Evolutionary conservation across 2,888 invertebrate genomes (phyloP).

Genomic region (Caenorhabditis sp.): DNA sequence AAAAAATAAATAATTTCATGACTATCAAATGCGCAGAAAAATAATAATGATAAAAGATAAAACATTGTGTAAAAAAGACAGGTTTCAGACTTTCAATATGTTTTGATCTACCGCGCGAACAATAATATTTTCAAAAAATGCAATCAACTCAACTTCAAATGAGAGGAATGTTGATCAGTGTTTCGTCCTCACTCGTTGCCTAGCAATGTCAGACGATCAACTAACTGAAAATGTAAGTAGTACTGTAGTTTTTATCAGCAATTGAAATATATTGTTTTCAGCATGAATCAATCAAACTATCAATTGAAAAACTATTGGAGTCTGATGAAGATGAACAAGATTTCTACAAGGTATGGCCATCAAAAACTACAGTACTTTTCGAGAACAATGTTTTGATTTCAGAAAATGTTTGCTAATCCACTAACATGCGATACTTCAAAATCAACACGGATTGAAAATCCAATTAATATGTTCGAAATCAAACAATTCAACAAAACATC

Average conservation of each 20-base stretch:
- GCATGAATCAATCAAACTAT: too few relatives aligned
- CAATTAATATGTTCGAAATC: neutral
- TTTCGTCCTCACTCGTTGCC: too few relatives aligned
- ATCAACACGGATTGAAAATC: neutral
- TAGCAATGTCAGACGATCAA: too few relatives aligned
- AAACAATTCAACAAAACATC: neutral
- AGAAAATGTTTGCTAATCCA: neutral
- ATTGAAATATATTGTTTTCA: too few relatives aligned
- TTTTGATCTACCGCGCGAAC: neutral
- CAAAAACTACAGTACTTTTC: too few relatives aligned
- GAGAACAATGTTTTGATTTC: neutral
- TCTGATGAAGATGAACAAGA: too few relatives aligned
- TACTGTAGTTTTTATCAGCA: too few relatives aligned
- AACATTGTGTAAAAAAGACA: neutral
- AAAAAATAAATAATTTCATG: neutral
- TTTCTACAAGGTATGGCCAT: too few relatives aligned
- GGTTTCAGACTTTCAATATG: neutral
- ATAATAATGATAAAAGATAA: neutral
- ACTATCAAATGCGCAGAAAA: neutral
- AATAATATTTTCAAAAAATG: neutral
- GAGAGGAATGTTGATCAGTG: too few relatives aligned
- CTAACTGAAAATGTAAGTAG: too few relatives aligned
- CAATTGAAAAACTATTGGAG: too few relatives aligned
- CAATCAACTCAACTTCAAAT: too few relatives aligned
- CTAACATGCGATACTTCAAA: neutral